Conservation (phyloP, 2,888 invertebrate species). For the Mythimna loreyi region DNA sequence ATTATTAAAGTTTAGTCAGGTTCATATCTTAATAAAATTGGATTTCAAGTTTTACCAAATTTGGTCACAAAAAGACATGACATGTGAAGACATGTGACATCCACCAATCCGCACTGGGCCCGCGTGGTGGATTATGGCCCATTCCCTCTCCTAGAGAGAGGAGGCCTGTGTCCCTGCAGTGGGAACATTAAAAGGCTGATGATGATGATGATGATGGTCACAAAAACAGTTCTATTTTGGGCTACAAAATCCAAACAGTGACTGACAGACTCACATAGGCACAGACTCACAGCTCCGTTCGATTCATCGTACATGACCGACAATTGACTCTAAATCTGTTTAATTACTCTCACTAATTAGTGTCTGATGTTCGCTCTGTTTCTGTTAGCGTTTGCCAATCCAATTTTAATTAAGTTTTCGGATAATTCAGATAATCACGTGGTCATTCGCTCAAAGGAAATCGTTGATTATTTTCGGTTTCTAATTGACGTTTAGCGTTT, state of each 20-base stretch:
- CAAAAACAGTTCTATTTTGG: neutral
- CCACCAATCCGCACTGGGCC: too few species aligned
- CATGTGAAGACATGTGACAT: too few species aligned
- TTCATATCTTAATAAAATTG: too few species aligned
- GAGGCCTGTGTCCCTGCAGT: too few species aligned
- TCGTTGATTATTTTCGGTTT: slow-evolving; percentile 41
- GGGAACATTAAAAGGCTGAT: too few species aligned
- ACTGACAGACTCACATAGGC: neutral
- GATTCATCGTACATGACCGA: slow-evolving; percentile 18
- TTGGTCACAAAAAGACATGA: neutral
- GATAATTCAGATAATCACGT: slow-evolving; percentile 43
- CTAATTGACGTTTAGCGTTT: slow-evolving; percentile 22
- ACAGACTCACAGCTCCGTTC: neutral
- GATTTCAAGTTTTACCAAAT: neutral
- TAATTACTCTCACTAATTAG: slow-evolving; percentile 52
- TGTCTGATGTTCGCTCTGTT: slow-evolving; percentile 35
- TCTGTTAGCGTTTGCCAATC: slow-evolving; percentile 36
- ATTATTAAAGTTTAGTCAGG: neutral
- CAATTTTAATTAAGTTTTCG: slow-evolving; percentile 59
- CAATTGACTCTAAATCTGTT: slow-evolving; percentile 50
- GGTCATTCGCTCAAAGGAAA: slow-evolving; percentile 6
- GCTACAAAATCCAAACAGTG: slow-evolving; percentile 1
- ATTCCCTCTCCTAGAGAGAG: too few species aligned
- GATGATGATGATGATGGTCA: too few species aligned
- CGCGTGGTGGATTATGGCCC: too few species aligned